phyloP scores from a whole-genome alignment of 2,797 vertebrate genomes.

The Mallotus villosus region DNA sequence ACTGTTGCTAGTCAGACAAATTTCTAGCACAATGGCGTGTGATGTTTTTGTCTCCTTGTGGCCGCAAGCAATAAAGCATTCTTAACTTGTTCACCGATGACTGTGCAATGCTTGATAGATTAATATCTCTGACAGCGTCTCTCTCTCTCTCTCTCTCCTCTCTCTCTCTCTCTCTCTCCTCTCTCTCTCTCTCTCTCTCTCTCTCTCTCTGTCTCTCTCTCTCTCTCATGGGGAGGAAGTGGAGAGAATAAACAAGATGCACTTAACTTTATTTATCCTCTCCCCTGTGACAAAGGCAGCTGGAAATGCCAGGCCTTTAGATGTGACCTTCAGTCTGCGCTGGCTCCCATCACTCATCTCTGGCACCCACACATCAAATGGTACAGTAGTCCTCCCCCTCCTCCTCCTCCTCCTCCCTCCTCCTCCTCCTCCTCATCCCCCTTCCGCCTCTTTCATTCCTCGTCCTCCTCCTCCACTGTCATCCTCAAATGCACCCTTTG shows the following conservation, averaged over 20 bases:
- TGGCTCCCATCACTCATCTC: constrained; percentile 65
- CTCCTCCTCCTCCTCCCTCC: too few relatives aligned
- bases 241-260: constrained; percentile 55
- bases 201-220: constrained; percentile 17
- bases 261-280: constrained; percentile 62
- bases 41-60: too few relatives aligned
- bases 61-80: too few relatives aligned
- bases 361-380: constrained; percentile 62
- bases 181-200: constrained; percentile 26
- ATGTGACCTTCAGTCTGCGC: constrained; percentile 70
- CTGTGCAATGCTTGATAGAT: too few relatives aligned
- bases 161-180: constrained; percentile 31
- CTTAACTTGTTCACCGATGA: too few relatives aligned
- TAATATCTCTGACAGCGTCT: too few relatives aligned
- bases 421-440: constrained; percentile 25
- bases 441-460: constrained; percentile 30
- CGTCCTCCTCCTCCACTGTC: background rate
- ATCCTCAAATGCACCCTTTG: background rate
- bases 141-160: constrained; percentile 25
- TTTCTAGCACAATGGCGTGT: too few relatives aligned
- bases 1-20: too few relatives aligned
- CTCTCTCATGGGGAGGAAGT: constrained; percentile 32
- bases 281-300: constrained; percentile 55
- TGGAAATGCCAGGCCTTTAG: constrained; percentile 54
- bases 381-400: constrained; percentile 21